phyloP scores from a whole-genome alignment of 2,888 invertebrate genomes.

The Diarsia rubi region DNA sequence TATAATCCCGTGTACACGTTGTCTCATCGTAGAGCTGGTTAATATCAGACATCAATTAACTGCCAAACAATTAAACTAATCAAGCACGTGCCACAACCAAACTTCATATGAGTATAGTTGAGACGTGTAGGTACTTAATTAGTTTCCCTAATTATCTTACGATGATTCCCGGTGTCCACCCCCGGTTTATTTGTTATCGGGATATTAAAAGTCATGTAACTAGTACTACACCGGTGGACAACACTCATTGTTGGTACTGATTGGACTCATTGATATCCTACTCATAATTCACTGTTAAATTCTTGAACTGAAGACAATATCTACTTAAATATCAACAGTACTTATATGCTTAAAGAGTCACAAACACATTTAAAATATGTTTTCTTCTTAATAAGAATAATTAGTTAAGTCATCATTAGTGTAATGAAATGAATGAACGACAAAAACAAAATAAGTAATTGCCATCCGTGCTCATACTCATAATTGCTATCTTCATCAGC shows the following conservation, averaged over 20 bases:
- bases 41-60: not conserved
- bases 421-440: slow-evolving; percentile 17
- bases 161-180: too few relatives aligned
- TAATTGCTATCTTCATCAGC: not conserved
- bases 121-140: too few relatives aligned
- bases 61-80: not conserved
- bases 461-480: not conserved
- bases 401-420: not conserved
- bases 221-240: too few relatives aligned
- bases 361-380: not conserved
- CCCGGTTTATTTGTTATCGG: too few relatives aligned
- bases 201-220: too few relatives aligned
- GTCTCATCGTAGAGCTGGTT: not conserved
- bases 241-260: too few relatives aligned
- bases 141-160: too few relatives aligned
- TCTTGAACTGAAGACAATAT: not conserved
- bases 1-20: not conserved
- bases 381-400: not conserved
- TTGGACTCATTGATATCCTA: too few relatives aligned
- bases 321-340: not conserved
- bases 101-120: too few relatives aligned
- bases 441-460: slow-evolving; percentile 1
- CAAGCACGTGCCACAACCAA: slow-evolving; percentile 2
- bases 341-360: not conserved
- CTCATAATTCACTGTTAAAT: not conserved